Evolutionary conservation across 2,797 vertebrate species (phyloP), one percentile per base, ranked within the genome.

Genomic region (Antennarius maculatus): DNA sequence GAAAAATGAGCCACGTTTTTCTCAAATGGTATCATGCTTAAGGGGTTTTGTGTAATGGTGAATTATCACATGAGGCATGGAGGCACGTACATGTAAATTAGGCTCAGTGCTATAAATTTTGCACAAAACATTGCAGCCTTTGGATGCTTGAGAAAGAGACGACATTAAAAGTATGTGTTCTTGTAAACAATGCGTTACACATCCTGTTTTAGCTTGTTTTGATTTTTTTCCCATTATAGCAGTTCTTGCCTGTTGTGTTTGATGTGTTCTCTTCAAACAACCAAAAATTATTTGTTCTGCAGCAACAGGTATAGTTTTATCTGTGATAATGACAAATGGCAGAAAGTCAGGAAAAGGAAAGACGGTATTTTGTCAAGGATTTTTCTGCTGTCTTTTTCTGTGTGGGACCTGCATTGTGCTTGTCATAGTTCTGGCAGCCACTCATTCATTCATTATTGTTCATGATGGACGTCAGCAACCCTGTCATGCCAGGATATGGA

Each of bases 71-170:
- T 69, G 81, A 85, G 77, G 74, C 81, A 66, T 49, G 69, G 70
- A 84, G 77, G 81, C 71, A 77, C 84, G 82, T 76, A 77, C 80
- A 87, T 90, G 85, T 67, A 89, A 90, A 90, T 89, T 78, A 86
- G 74, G 29, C 65, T 53, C 66, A 9, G 29, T 12, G 28, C 61
- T 67, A 77, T 75, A 66, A 58, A 77, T 75, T 34, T 53, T 61
- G 58, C 76, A 68, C 66, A 37, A 65, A 77, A 72, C 54, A 63
- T 58, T 57, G 61, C 73, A 58, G 57, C 73, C 66, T 69, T 4
- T 58, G 67, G 41, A 71, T 70, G 61, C 66, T 47, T 1, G 16
- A 54, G 51, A 77, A 71, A 66, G 57, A 14, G 41, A 68, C 50
- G 57, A 67, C 55, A 59, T 74, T 66, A 43, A 71, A 79, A 60